Base-by-base conservation (phyloP, 2,888 invertebrate genomes). In the Carabus problematicus region DNA sequence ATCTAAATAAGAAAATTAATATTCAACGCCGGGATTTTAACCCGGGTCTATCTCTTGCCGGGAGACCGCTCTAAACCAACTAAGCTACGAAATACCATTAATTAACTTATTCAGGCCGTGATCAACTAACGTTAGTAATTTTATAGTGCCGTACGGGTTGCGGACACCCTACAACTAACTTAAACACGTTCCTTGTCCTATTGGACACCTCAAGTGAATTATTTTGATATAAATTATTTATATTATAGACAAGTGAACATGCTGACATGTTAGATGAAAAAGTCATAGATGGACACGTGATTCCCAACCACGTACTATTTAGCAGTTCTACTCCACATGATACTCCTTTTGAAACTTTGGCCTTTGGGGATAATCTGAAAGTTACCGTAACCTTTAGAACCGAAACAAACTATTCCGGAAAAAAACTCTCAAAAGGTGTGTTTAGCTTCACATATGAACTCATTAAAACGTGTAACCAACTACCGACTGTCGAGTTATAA, bases 231-330 rank as follows among this genome's bases (percentile, higher is more conserved):
- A n/a, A n/a, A n/a, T n/a, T n/a, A n/a, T n/a, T n/a, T n/a, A n/a
- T 67, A 70, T 47, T 79, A 79, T 77, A 91, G 91, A 88, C 89
- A 71, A 84, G 87, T 18, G 87, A 89, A 8, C 85, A 91, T 72
- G 89, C 90, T 40, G 89, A 90, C 75, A 85, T 91, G 76, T 90
- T 95, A 71, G 94, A 95, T 79, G 88, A 85, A 55, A 92, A 92
- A 79, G 93, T 95, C 67, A 89, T 96, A 71, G 94, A 95, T 79
- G 95, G 94, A 0, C 96, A 97, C 80, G 91, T 97, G 64, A 92
- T 97, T 74, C 93, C 94, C 0, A 89, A 90, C 77, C 88, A 91
- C 78, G 94, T 94, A 19, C 86, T 96, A 67, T 96, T 96, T 82
- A 94, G 94, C 0, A 88, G 91, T 73, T 92, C 95, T 12, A 92